Evolutionary conservation across 2,113 vertebrate species (phyloP).

Genomic region (Glaucidium brasilianum): DNA sequence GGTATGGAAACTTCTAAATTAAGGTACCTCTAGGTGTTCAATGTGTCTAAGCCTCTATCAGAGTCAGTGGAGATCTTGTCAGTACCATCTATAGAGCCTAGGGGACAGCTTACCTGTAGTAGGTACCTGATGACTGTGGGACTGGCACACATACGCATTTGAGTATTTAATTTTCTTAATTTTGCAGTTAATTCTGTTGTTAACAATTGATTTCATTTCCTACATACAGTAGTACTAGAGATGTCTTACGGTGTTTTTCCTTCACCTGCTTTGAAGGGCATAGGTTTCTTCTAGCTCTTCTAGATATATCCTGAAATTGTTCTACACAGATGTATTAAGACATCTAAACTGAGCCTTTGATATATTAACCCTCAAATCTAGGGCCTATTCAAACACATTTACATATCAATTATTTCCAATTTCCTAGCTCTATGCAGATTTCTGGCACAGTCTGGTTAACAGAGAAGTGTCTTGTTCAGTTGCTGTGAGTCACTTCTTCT

Average conservation of each 20-base stretch:
- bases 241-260: background rate
- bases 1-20: background rate
- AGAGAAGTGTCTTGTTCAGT: background rate
- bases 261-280: background rate
- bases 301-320: background rate
- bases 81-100: background rate
- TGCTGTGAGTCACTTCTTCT: background rate
- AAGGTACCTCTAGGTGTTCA: background rate
- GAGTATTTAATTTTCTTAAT: background rate
- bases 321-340: background rate
- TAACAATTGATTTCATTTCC: background rate
- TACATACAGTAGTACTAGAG: background rate
- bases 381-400: background rate
- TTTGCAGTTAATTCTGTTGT: background rate
- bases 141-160: background rate
- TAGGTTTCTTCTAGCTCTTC: background rate
- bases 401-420: background rate
- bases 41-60: background rate
- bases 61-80: background rate
- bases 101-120: background rate
- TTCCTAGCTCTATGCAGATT: background rate
- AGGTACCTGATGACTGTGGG: fast-evolving
- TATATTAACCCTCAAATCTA: background rate
- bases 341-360: background rate
- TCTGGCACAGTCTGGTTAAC: background rate